These are phyloP conservation scores for Morone chrysops DNA, from an alignment of 2,113 vertebrate genomes.

Conservation along the genomic window DNA sequence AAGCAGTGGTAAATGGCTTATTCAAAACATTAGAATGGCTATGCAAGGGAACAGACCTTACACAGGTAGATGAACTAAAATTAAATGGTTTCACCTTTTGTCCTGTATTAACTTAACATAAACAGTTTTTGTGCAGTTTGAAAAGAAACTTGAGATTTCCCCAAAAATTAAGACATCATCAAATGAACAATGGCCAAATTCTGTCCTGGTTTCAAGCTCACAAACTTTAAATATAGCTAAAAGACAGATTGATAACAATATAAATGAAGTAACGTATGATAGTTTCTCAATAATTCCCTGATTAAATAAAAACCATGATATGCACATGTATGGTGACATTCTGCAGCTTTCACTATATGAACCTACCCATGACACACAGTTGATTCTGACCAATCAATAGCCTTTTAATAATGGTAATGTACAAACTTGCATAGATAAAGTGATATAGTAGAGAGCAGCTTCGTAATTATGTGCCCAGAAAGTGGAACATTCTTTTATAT, in stretches of 20 bases:
- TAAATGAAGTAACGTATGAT: neutral
- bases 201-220: neutral
- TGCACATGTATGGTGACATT: constrained; percentile 39
- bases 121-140: neutral
- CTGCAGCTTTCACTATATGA: constrained; percentile 27
- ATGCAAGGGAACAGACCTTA: neutral
- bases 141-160: neutral
- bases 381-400: constrained; percentile 28
- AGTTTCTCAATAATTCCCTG: constrained; percentile 53
- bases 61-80: neutral
- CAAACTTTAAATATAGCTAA: constrained; percentile 1
- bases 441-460: constrained; percentile 75
- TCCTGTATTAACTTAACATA: neutral
- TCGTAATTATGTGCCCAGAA: constrained; percentile 48
- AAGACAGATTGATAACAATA: neutral
- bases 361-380: neutral
- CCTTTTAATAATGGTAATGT: constrained; percentile 60
- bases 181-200: neutral
- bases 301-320: constrained; percentile 62
- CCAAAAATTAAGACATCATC: neutral
- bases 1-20: constrained; percentile 36
- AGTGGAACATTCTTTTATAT: constrained; percentile 64
- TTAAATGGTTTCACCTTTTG: neutral
- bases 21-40: constrained; percentile 26
- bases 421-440: constrained; percentile 85